Percentiles rank a stretch among this genome's conserved stretches.
Evolutionary conservation across 2,113 vertebrate species (phyloP).

Genomic region (Nycticorax nycticorax): DNA sequence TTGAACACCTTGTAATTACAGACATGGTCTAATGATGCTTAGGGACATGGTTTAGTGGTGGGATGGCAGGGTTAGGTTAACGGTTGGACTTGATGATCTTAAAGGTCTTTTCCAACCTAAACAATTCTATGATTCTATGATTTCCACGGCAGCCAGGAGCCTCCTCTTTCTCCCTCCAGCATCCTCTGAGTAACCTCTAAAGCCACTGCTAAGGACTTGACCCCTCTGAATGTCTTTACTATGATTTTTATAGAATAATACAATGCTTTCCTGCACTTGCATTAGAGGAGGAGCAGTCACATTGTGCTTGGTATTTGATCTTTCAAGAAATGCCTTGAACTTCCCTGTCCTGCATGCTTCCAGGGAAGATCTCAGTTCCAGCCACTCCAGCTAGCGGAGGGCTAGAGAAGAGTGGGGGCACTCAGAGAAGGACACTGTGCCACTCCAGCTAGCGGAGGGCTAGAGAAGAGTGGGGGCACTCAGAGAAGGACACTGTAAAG

Average conservation of each 20-base stretch:
- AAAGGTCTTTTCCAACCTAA: no score
- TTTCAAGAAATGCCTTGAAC: not conserved
- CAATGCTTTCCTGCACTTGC: not conserved
- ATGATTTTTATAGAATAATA: not conserved
- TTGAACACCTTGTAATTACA: not conserved
- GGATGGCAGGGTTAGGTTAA: no score
- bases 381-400: not conserved
- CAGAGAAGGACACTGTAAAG: not conserved
- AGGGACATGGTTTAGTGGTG: no score
- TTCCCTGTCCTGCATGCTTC: not conserved
- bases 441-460: not conserved
- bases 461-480: not conserved
- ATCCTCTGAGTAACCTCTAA: not conserved
- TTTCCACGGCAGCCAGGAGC: not conserved
- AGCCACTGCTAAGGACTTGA: not conserved
- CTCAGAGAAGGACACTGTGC: not conserved
- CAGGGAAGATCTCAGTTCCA: not conserved
- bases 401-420: not conserved
- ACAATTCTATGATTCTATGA: no score
- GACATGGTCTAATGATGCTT: not conserved
- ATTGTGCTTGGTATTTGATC: not conserved
- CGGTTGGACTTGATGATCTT: no score
- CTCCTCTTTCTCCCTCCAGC: not conserved
- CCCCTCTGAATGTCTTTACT: not conserved
- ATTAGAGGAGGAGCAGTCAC: not conserved